These are phyloP conservation scores for Takifugu rubripes DNA, from an alignment of 2,797 vertebrate genomes.

Conservation along the genomic window DNA sequence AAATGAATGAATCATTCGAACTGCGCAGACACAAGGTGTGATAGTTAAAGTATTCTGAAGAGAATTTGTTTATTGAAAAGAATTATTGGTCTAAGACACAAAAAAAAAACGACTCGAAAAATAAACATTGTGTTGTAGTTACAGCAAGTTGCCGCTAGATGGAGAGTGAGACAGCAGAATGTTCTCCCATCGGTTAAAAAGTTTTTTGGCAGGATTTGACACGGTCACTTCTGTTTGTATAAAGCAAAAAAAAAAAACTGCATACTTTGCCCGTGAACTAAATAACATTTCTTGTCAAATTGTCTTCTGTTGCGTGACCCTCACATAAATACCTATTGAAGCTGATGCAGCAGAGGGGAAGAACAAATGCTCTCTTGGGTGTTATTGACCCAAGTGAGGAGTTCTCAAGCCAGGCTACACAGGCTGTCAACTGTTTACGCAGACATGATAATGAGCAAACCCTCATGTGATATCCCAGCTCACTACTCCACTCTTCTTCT, in stretches of 20 bases:
- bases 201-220: background rate
- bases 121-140: slow-evolving; percentile 30
- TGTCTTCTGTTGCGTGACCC: slow-evolving; percentile 1
- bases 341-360: slow-evolving; percentile 29
- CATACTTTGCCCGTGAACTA: background rate
- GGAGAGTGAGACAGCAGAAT: slow-evolving; percentile 62
- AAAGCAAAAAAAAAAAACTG: background rate
- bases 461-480: slow-evolving; percentile 3
- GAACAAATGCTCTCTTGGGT: slow-evolving; percentile 50
- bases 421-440: slow-evolving; percentile 8
- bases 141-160: slow-evolving; percentile 64
- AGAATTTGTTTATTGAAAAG: background rate
- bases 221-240: background rate
- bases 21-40: no score
- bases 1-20: background rate
- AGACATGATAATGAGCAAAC: slow-evolving; percentile 22
- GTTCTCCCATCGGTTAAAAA: background rate
- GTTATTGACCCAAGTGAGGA: slow-evolving; percentile 54
- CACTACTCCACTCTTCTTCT: background rate
- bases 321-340: slow-evolving; percentile 6
- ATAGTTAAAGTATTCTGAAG: background rate
- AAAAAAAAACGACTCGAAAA: no score
- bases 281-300: slow-evolving; percentile 9
- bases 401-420: slow-evolving; percentile 50
- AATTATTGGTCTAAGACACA: no score